Base-by-base conservation (phyloP, 1,140 invertebrate species). In the Ptiloglossa arizonensis region DNA sequence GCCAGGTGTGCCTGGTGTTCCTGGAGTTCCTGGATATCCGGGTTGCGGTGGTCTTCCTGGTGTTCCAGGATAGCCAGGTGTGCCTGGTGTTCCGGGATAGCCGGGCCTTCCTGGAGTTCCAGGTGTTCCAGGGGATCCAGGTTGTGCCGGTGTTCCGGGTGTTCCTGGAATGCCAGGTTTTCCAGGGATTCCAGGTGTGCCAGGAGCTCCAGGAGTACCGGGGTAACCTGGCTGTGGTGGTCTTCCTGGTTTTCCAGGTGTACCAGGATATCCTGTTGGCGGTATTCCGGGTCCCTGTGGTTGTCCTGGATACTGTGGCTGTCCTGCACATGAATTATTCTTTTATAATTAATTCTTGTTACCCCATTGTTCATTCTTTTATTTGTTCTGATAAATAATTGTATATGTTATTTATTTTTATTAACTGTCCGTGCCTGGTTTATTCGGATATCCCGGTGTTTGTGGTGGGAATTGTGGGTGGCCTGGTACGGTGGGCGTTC, bases 81-180 rank as follows among this genome's bases (percentile, higher is more conserved):
- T 52, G 1, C 38, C 32, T 2, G 67, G 50, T 29, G 29, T 70
- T 9, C 64, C 93, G 81, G 93, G 93, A 88, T 93, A 91, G 68
- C 72, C 80, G 38, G 83, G 80, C 56, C 46, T 41, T 38, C 82
- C 86, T 75, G 83, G 82, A 32, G 62, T 66, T 29, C 81, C 84
- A 67, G 73, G 56, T 11, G 17, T 50, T 15, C 46, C 54, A 8
- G 66, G 66, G 0, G 4, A 5, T 24, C n/a, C 66, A 2, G 66
- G 66, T 19, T 17, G 27, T 57, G 1, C 50, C 35, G 63, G 62
- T 1, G 8, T 6, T 5, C 38, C 46, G 4, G 54, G 75, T 24
- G 15, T 48, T 44, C 76, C 77, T 24, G 79, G 75, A 38, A 78
- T 57, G 19, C 86, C 85, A 67, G 87, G 67, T 24, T 50, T 24